A percentile compares a stretch with the other conserved stretches of the same genome.
These are phyloP conservation scores for Leuctra nigra DNA, from an alignment of 2,888 invertebrate genomes.

Conservation along the genomic window DNA sequence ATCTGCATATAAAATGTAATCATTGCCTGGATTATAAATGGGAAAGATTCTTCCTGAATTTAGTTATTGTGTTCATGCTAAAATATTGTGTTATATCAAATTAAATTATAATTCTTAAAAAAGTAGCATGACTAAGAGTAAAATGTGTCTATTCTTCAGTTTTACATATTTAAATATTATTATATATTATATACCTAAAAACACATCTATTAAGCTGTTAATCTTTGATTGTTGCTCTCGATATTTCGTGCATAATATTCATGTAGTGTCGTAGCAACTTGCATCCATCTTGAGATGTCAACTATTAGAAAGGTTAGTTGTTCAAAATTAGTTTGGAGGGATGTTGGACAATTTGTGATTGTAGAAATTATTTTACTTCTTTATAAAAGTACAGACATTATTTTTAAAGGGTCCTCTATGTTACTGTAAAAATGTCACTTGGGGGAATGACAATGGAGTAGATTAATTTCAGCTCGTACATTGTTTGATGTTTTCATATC, in stretches of 20 bases:
- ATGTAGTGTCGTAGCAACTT: neutral
- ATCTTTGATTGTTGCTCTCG: neutral
- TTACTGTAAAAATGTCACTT: neutral
- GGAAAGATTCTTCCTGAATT: conserved; percentile 21
- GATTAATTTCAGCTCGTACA: conserved; percentile 8
- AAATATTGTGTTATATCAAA: conserved; percentile 26
- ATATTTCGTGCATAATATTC: neutral
- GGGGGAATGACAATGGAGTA: conserved; percentile 6
- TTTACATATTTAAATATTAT: conserved; percentile 1
- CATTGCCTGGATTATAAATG: conserved; percentile 20
- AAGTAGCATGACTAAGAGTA: conserved; percentile 21
- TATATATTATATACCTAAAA: conserved; percentile 1
- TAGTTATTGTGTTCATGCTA: conserved; percentile 24
- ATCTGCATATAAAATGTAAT: conserved; percentile 13
- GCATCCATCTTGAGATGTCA: too few species aligned
- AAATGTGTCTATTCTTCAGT: conserved; percentile 25
- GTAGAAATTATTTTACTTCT: neutral
- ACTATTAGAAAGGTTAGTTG: too few species aligned
- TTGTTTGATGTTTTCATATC: conserved; percentile 26
- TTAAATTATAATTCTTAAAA: conserved; percentile 14
- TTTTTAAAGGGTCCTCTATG: neutral
- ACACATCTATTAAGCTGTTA: conserved; percentile 11
- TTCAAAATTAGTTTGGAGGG: neutral
- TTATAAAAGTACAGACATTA: neutral
- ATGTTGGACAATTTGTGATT: neutral